These are phyloP conservation scores for Elachura formosa DNA, from an alignment of 2,113 vertebrate species.

Conservation along the genomic window DNA sequence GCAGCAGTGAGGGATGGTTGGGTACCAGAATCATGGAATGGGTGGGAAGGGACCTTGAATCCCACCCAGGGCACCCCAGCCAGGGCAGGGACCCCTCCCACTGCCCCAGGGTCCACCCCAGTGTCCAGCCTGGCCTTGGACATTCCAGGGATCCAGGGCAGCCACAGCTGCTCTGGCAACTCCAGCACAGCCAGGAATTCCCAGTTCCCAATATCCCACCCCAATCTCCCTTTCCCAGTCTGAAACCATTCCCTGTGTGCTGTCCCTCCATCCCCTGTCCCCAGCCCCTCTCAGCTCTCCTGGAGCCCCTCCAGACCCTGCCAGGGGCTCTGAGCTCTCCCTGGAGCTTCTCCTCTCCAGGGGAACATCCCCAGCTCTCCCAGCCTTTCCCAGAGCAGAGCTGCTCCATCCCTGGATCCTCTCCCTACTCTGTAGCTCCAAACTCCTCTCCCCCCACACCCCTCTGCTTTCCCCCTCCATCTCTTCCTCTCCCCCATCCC, in stretches of 20 bases:
- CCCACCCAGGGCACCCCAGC: neutral
- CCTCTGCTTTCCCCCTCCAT: neutral
- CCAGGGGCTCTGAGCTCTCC: too few species aligned
- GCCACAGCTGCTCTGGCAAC: neutral
- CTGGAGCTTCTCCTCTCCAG: neutral
- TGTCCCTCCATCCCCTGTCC: neutral
- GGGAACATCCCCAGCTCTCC: neutral
- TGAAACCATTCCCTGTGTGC: neutral
- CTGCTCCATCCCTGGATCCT: neutral
- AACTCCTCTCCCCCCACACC: neutral
- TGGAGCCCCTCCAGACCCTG: neutral
- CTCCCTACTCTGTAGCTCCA: accelerated
- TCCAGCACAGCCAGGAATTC: too few species aligned
- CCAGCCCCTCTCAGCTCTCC: neutral
- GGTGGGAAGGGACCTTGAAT: neutral
- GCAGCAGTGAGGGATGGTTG: neutral
- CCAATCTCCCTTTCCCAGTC: too few species aligned
- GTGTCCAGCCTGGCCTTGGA: neutral
- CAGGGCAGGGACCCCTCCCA: neutral
- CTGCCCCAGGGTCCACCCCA: neutral
- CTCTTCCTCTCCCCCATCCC: neutral
- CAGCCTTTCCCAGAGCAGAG: neutral
- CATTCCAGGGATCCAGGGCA: neutral
- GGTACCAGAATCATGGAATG: neutral
- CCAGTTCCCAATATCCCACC: neutral